Conservation (phyloP, 2,113 vertebrate genomes). For the Hystrix brachyura region DNA sequence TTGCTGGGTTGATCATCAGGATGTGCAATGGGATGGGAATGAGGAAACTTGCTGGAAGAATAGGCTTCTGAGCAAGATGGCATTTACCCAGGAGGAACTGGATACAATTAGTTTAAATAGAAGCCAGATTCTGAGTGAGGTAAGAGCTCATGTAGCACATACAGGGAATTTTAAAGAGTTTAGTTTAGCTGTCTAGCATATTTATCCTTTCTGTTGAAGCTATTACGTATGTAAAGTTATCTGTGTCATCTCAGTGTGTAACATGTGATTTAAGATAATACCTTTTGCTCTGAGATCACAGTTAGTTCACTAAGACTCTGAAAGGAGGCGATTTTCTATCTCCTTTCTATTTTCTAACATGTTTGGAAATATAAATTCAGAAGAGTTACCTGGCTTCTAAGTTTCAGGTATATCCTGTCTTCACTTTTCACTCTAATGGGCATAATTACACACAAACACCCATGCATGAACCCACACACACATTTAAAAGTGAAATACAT, state of each 20-base stretch:
- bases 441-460: conserved; percentile 3
- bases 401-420: neutral
- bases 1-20: neutral
- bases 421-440: neutral
- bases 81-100: neutral
- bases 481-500: conserved; percentile 47
- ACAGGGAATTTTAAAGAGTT: neutral
- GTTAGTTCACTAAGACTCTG: neutral
- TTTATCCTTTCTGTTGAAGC: neutral
- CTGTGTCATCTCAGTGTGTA: neutral
- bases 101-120: neutral
- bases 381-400: conserved; percentile 12
- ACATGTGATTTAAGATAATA: neutral
- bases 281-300: neutral
- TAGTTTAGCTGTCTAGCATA: neutral
- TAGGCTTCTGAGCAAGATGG: neutral
- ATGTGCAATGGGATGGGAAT: neutral
- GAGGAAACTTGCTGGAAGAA: neutral
- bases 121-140: neutral
- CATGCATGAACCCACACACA: neutral
- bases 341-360: neutral
- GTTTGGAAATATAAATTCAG: conserved; percentile 23
- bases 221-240: neutral
- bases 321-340: neutral
- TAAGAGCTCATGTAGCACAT: neutral